These are phyloP conservation scores for Eupithecia centaureata DNA, from an alignment of 2,888 invertebrate species.

Conservation along the genomic window DNA sequence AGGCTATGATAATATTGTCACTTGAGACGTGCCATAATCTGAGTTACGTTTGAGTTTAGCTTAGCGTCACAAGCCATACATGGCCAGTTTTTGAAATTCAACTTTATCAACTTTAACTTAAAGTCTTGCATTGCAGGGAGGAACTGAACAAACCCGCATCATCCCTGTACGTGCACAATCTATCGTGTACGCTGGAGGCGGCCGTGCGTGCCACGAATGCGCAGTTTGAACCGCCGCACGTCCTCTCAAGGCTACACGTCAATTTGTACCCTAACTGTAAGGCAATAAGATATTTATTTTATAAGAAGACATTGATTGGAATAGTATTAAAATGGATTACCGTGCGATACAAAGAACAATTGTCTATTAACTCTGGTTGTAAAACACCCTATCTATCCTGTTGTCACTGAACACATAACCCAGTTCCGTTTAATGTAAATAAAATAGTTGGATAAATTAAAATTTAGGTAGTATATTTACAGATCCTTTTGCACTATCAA, in stretches of 20 bases:
- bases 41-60: too few species aligned
- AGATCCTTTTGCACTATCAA: too few species aligned
- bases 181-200: conserved; percentile 92
- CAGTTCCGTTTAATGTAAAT: too few species aligned
- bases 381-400: too few species aligned
- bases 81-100: neutral
- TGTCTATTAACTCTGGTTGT: too few species aligned
- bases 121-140: conserved; percentile 82
- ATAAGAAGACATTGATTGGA: neutral
- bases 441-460: too few species aligned
- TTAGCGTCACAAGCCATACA: too few species aligned
- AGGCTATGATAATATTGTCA: too few species aligned
- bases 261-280: conserved; percentile 84
- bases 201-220: conserved; percentile 96
- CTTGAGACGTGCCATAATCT: too few species aligned
- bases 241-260: conserved; percentile 94
- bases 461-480: too few species aligned
- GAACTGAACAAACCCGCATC: conserved; percentile 94
- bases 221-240: conserved; percentile 96
- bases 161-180: conserved; percentile 93
- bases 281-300: conserved; percentile 37
- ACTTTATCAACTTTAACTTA: neutral
- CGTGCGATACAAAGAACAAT: too few species aligned
- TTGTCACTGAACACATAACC: too few species aligned
- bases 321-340: neutral